These are phyloP conservation scores for Morpho deidamia DNA, from an alignment of 2,888 invertebrate genomes.

Conservation along the genomic window DNA sequence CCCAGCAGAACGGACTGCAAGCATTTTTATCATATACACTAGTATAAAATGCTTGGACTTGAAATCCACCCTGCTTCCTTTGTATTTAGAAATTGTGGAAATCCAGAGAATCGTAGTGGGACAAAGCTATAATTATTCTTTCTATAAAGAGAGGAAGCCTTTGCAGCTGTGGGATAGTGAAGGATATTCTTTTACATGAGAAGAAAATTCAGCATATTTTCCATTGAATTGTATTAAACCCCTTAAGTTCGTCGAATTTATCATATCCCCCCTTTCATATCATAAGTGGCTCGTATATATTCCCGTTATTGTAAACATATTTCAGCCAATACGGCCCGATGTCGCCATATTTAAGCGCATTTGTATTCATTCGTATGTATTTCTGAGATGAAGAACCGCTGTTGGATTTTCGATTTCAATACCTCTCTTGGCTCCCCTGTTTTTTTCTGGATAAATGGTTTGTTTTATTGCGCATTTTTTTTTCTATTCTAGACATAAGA, in stretches of 20 bases:
- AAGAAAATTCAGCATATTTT: conserved; percentile 14
- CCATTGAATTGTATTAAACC: conserved; percentile 32
- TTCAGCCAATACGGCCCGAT: conserved; percentile 50
- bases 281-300: conserved; percentile 50
- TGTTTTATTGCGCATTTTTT: conserved; percentile 17
- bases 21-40: no score
- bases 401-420: conserved; percentile 32
- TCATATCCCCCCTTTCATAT: conserved; percentile 47
- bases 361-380: conserved; percentile 52
- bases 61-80: no score
- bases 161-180: no score
- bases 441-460: conserved; percentile 17
- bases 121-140: not conserved
- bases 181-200: not conserved
- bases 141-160: no score
- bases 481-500: conserved; percentile 4
- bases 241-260: conserved; percentile 21
- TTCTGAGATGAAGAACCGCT: conserved; percentile 23
- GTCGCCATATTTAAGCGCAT: conserved; percentile 44
- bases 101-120: not conserved
- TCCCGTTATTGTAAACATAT: conserved; percentile 66
- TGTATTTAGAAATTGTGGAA: not conserved
- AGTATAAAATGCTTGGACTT: no score
- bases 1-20: no score
- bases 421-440: conserved; percentile 12